These are phyloP conservation scores for Phataginus tricuspis DNA, from an alignment of 2,797 vertebrate species.

Conservation along the genomic window DNA sequence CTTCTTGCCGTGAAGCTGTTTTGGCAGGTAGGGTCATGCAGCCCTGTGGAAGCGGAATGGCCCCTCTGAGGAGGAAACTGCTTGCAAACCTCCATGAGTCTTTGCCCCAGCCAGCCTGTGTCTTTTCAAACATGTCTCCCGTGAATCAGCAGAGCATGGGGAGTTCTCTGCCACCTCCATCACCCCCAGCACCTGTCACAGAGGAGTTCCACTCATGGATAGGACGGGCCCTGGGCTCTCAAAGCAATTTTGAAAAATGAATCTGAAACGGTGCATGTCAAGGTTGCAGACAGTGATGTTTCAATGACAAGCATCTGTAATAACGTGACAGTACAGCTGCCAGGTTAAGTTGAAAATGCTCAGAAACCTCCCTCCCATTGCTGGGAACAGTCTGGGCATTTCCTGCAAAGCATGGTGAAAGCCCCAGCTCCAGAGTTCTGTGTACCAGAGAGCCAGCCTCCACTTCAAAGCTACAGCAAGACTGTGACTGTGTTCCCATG, in stretches of 20 bases:
- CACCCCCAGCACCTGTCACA: slow-evolving; percentile 38
- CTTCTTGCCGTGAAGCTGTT: neutral
- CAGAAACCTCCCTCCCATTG: neutral
- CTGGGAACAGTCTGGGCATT: neutral
- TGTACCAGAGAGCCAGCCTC: neutral
- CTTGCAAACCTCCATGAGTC: neutral
- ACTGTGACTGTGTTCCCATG: slow-evolving; percentile 53
- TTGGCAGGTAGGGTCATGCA: neutral
- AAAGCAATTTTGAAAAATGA: slow-evolving; percentile 74
- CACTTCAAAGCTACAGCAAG: slow-evolving; percentile 37
- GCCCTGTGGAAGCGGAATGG: neutral
- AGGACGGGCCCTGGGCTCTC: slow-evolving; percentile 59
- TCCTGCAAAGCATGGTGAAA: neutral
- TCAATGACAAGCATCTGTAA: slow-evolving; percentile 57
- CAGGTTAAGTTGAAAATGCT: neutral
- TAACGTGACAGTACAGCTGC: neutral
- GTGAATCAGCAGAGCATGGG: neutral
- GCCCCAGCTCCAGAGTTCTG: neutral
- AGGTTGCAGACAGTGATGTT: slow-evolving; percentile 61
- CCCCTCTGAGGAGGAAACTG: neutral
- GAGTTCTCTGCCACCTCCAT: neutral
- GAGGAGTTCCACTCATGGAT: slow-evolving; percentile 59
- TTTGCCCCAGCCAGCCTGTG: neutral
- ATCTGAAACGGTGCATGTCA: slow-evolving; percentile 55
- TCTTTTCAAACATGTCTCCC: neutral